Conservation (phyloP, 2,797 vertebrate species). For the Notamacropus eugenii region DNA sequence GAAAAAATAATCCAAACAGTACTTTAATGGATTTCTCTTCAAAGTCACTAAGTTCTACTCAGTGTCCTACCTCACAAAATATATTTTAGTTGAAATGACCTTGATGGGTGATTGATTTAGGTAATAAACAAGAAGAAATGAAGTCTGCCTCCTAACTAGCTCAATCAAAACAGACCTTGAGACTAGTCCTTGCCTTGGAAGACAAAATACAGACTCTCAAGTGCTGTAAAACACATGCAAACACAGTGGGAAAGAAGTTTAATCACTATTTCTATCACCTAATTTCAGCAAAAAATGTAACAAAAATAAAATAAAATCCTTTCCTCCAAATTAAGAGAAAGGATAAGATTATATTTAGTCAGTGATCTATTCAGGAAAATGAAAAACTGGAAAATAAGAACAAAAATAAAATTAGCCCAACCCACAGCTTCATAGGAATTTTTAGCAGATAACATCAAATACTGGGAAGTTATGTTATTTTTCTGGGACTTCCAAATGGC, state of each 20-base stretch:
- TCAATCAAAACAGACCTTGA: constrained; percentile 42
- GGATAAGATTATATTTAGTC: constrained; percentile 1
- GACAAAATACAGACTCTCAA: constrained; percentile 10
- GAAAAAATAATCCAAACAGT: constrained; percentile 7
- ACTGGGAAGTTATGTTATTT: neutral
- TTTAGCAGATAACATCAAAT: neutral
- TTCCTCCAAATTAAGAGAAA: constrained; percentile 1
- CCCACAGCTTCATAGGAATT: neutral
- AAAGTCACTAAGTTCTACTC: neutral
- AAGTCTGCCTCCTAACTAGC: neutral
- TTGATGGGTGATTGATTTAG: neutral
- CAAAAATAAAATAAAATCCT: neutral
- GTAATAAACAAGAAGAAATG: constrained; percentile 3
- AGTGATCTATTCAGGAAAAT: neutral
- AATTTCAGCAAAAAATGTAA: constrained; percentile 7
- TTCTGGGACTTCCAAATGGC: neutral
- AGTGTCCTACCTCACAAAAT: neutral
- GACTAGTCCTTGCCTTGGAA: constrained; percentile 11
- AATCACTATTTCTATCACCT: neutral
- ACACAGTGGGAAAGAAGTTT: neutral
- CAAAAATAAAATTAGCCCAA: neutral
- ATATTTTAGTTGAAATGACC: neutral
- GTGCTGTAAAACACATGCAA: neutral
- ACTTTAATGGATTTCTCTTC: neutral
- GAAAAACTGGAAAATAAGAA: neutral